Evolutionary conservation across 2,797 vertebrate species (phyloP).

Genomic region (Scolopax bukidnonensis): DNA sequence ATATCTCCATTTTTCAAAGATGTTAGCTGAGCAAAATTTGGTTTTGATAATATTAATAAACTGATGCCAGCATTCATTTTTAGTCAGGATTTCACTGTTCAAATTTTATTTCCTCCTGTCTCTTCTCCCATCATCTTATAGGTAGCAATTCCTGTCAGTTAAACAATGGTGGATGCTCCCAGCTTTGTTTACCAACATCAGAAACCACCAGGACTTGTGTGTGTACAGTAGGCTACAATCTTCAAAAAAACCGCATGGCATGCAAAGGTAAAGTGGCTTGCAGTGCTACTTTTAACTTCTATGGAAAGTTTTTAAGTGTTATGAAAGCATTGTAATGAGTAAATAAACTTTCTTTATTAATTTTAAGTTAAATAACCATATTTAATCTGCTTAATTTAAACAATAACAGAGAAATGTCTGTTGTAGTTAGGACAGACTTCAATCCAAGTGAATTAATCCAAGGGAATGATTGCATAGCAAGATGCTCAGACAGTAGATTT

Average conservation of each 20-base stretch:
- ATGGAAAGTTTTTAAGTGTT: too few relatives aligned
- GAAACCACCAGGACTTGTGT: conserved; percentile 92
- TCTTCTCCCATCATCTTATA: conserved; percentile 4
- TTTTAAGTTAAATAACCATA: neutral
- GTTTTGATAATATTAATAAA: neutral
- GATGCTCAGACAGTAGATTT: neutral
- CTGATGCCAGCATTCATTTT: accelerated
- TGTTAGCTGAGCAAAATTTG: neutral
- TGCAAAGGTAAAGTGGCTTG: conserved; percentile 85
- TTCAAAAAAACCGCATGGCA: conserved; percentile 91
- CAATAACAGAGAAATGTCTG: neutral
- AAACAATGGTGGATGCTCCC: conserved; percentile 95
- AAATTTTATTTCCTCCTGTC: neutral
- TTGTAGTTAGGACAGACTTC: neutral
- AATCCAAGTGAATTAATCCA: neutral
- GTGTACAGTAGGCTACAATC: conserved; percentile 94
- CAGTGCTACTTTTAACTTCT: neutral
- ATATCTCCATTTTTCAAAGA: neutral
- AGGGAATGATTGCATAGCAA: neutral
- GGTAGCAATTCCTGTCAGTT: conserved; percentile 93
- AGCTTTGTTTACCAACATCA: conserved; percentile 95
- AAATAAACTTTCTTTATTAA: neutral
- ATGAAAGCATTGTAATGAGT: neutral
- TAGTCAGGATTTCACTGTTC: neutral
- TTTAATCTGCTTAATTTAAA: neutral